Evolutionary conservation across 2,797 vertebrate genomes (phyloP), one percentile per base, ranked within the genome.

Genomic region (Microchirus variegatus): DNA sequence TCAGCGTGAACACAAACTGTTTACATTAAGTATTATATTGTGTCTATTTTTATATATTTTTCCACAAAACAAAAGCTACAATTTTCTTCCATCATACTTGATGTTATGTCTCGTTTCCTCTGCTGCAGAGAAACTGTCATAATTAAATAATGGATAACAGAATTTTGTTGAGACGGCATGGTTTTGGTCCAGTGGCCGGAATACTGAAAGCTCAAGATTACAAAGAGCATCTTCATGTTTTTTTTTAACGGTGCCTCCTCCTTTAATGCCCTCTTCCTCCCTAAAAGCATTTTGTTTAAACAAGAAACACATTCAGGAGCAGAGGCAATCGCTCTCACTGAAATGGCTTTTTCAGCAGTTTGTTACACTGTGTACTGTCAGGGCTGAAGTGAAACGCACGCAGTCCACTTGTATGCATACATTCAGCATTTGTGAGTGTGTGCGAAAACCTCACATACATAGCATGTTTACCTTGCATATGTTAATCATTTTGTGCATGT

Each of bases 141-240:
- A 2, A 38, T 63, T 37, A 52, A 3, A 36, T 26, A 35, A 49
- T 38, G 18, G 44, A 45, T 50, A n/a, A 55, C 11, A 5, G 14
- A 35, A 48, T 37, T 55, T n/a, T 14, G 11, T 38, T 26, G 12
- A 49, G 19, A 10, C 46, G n/a, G 4, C 18, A 11, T 40, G 18
- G 10, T 58, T 52, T 57, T 40, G 19, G 40, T 14, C 17, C 13
- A 19, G 11, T 15, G 16, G 12, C 15, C 56, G 15, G 12, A 59
- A 58, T 26, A 26, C 40, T 59, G 22, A 63, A 57, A 59, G 50
- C 56, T 65, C 12, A 12, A 51, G 9, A 69, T 69, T 55, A 62
- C 66, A 53, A 3, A 13, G 37, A 44, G 8, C 36, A 50, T 57
- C 12, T 38, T 62, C 9, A 43, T 43, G 44, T 50, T 50, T 51